Conservation (phyloP, 2,888 invertebrate species). For the Lithophane ornitopus region DNA sequence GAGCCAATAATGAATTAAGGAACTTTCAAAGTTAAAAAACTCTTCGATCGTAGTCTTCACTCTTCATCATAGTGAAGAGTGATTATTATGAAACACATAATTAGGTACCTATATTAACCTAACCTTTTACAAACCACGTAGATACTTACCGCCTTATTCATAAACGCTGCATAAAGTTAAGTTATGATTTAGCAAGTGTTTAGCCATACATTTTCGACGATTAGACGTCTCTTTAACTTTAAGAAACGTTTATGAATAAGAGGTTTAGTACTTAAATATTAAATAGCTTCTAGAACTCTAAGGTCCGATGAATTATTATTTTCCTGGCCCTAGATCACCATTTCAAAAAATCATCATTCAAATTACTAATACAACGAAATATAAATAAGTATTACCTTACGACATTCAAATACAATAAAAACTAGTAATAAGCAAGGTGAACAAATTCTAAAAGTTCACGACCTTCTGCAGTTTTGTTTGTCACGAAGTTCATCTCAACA, state of each 20-base stretch:
- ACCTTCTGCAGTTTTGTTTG: conserved; percentile 74
- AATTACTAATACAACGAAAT: conserved; percentile 19
- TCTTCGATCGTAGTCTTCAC: neutral
- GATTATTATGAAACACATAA: conserved; percentile 2
- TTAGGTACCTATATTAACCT: too few relatives aligned
- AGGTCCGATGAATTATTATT: neutral
- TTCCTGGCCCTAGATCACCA: conserved; percentile 17
- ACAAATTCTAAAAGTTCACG: conserved; percentile 82
- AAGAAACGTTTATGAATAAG: too few relatives aligned
- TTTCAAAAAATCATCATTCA: conserved; percentile 1
- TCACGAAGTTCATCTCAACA: conserved; percentile 75
- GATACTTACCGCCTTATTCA: too few relatives aligned
- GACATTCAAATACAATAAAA: conserved; percentile 64
- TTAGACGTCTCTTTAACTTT: too few relatives aligned
- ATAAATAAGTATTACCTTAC: conserved; percentile 42
- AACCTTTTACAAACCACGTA: too few relatives aligned
- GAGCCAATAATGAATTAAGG: conserved; percentile 14
- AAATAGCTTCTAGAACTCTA: neutral
- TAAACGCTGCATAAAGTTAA: too few relatives aligned
- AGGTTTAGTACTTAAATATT: neutral
- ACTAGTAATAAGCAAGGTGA: conserved; percentile 76
- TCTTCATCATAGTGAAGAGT: neutral
- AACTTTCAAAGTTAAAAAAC: conserved; percentile 36
- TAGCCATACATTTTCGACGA: too few relatives aligned
- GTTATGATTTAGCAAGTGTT: too few relatives aligned